These are phyloP conservation scores for Amphipoea oculea DNA, from an alignment of 2,888 invertebrate genomes.

Conservation along the genomic window DNA sequence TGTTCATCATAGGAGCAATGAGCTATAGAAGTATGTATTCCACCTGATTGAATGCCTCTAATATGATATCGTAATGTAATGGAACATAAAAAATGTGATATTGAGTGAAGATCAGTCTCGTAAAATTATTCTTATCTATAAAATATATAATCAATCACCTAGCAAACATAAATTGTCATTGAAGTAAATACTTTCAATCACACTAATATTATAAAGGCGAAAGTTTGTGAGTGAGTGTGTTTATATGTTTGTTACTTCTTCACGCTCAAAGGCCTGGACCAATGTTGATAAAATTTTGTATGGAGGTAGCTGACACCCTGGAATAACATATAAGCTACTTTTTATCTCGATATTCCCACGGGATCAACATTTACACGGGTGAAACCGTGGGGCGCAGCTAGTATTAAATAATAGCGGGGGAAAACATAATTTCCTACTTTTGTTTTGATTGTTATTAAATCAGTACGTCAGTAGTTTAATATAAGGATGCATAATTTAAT, in stretches of 20 bases:
- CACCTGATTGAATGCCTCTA: slow-evolving; percentile 4
- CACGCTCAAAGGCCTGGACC: too few species aligned
- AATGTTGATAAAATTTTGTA: too few species aligned
- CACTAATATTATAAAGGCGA: too few species aligned
- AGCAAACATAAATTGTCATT: not conserved
- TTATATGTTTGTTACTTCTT: too few species aligned
- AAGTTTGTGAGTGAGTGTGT: too few species aligned
- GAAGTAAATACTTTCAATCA: not conserved
- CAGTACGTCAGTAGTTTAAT: not conserved
- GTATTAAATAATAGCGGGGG: not conserved
- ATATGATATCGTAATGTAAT: slow-evolving; percentile 2
- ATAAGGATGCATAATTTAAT: too few species aligned
- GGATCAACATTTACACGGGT: too few species aligned
- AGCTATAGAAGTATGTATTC: slow-evolving; percentile 11
- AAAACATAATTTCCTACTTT: slow-evolving; percentile 4
- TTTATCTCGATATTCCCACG: too few species aligned
- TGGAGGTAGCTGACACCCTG: too few species aligned
- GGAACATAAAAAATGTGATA: not conserved
- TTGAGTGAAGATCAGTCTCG: not conserved
- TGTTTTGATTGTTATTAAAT: not conserved
- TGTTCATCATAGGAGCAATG: slow-evolving; percentile 12
- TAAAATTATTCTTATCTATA: not conserved
- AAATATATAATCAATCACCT: not conserved
- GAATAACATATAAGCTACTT: too few species aligned
- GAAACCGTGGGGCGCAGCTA: too few species aligned